Conservation (phyloP, 2,888 invertebrate genomes). For the Alloplasta piceator region DNA sequence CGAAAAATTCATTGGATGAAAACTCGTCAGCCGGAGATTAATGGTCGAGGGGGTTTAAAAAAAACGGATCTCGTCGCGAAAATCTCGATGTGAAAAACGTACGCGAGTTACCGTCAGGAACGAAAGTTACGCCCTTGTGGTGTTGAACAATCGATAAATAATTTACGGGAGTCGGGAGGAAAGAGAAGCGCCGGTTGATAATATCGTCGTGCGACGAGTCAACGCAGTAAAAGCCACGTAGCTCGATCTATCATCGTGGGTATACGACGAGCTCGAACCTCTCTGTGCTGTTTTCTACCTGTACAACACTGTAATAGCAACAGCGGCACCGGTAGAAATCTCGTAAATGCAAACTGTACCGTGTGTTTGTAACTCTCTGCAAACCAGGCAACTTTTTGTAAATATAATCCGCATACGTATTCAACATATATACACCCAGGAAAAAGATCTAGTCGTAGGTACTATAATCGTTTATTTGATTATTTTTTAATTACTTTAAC, state of each 20-base stretch:
- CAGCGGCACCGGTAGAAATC: constrained; percentile 12
- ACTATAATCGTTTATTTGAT: too few species aligned
- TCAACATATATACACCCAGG: too few species aligned
- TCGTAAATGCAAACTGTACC: constrained; percentile 5
- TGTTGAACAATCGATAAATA: neutral
- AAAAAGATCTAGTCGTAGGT: too few species aligned
- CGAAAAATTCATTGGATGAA: neutral
- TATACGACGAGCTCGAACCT: constrained; percentile 28
- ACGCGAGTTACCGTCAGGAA: neutral
- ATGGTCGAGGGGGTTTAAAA: neutral
- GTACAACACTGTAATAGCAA: neutral
- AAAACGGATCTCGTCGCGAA: neutral
- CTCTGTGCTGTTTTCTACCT: neutral
- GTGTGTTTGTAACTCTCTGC: neutral
- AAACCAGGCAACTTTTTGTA: too few species aligned
- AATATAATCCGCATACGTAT: too few species aligned
- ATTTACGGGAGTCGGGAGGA: constrained; percentile 1
- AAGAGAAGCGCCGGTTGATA: constrained; percentile 38
- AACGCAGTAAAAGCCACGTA: constrained; percentile 45
- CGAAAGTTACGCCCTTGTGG: neutral
- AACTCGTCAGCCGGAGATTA: constrained; percentile 2
- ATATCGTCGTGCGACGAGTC: constrained; percentile 47
- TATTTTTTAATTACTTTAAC: too few species aligned
- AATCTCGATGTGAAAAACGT: neutral
- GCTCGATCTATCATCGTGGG: constrained; percentile 53